These are phyloP conservation scores for Agriopis marginaria DNA, from an alignment of 2,888 invertebrate genomes.

Conservation along the genomic window DNA sequence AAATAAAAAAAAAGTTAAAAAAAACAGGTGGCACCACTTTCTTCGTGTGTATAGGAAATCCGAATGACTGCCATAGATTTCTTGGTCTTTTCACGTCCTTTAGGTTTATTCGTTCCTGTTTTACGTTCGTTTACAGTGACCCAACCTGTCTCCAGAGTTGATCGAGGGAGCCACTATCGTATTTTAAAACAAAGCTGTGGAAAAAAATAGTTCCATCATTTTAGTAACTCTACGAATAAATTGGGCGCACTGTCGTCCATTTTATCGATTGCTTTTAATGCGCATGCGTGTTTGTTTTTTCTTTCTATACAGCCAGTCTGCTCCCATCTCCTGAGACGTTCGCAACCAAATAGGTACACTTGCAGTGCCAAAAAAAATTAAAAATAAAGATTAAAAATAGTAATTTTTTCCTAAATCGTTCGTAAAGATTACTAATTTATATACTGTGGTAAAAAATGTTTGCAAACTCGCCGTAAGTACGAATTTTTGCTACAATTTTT, in stretches of 20 bases:
- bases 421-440: background rate
- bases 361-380: slow-evolving; percentile 31
- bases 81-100: background rate
- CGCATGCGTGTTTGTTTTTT: slow-evolving; percentile 31
- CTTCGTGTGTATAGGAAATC: too few species aligned
- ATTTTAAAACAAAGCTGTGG: background rate
- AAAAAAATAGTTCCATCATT: background rate
- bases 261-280: slow-evolving; percentile 30
- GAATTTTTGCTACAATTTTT: slow-evolving; percentile 4
- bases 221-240: slow-evolving; percentile 2
- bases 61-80: background rate
- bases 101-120: background rate
- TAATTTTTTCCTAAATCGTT: background rate
- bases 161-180: background rate
- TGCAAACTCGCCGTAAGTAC: slow-evolving; percentile 29
- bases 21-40: too few species aligned
- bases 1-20: too few species aligned
- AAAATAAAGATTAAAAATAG: slow-evolving; percentile 1
- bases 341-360: slow-evolving; percentile 16
- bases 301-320: slow-evolving; percentile 9
- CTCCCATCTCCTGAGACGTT: background rate
- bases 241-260: background rate
- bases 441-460: slow-evolving; percentile 18
- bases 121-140: background rate
- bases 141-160: too few species aligned